Conservation (phyloP, 2,797 vertebrate genomes). For the Dendrocincla fuliginosa region DNA sequence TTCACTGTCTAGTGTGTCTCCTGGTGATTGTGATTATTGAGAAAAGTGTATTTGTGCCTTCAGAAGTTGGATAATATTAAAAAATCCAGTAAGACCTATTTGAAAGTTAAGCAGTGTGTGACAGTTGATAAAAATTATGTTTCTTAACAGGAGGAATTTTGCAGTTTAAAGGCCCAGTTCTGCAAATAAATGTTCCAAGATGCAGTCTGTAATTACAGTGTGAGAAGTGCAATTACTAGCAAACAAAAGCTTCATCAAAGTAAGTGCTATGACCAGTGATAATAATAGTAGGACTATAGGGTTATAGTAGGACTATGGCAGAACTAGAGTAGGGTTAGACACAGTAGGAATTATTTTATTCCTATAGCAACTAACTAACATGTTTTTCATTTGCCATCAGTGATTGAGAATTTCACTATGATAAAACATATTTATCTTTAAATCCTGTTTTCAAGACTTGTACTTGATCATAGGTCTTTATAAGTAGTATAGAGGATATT, state of each 20-base stretch:
- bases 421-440: neutral
- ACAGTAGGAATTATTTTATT: neutral
- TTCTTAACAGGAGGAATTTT: neutral
- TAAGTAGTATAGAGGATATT: neutral
- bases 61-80: neutral
- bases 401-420: neutral
- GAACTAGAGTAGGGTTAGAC: neutral
- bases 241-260: neutral
- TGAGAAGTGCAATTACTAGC: neutral
- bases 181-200: neutral
- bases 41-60: neutral
- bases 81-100: neutral
- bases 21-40: neutral
- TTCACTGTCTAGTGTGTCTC: neutral
- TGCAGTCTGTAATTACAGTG: neutral
- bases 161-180: neutral
- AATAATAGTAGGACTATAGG: neutral
- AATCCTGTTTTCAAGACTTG: neutral
- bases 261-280: neutral
- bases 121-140: neutral
- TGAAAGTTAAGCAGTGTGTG: neutral
- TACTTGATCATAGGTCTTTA: neutral
- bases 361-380: neutral
- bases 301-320: neutral
- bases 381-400: neutral